phyloP scores from a whole-genome alignment of 2,113 vertebrate genomes.

The Cercopithecus mona region DNA sequence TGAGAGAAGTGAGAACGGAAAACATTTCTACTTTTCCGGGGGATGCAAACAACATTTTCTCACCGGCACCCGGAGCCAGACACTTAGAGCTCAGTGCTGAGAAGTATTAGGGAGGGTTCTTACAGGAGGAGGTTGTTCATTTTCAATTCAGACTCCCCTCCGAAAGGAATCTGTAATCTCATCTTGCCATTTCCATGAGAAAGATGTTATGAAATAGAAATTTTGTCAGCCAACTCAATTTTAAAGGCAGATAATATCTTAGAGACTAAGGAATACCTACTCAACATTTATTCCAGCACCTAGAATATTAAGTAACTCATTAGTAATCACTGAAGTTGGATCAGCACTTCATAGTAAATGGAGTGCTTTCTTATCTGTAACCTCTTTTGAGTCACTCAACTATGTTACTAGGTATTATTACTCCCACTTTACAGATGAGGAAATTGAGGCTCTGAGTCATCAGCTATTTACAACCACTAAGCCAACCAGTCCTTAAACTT shows the following conservation, averaged over 20 bases:
- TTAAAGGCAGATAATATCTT: not conserved
- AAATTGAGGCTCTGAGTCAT: not conserved
- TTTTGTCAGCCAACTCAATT: not conserved
- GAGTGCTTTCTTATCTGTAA: not conserved
- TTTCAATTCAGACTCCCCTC: not conserved
- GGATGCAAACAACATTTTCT: not conserved
- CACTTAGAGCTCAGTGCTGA: not conserved
- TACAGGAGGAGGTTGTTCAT: not conserved
- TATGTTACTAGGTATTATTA: not conserved
- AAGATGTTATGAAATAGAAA: not conserved
- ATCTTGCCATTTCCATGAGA: not conserved
- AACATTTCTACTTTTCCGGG: not conserved
- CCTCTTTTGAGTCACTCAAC: not conserved
- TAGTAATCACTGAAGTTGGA: not conserved
- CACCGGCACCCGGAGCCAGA: not conserved
- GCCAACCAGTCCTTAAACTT: not conserved
- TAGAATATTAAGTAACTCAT: constrained; percentile 6
- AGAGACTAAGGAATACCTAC: not conserved
- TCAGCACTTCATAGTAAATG: not conserved
- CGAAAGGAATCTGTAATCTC: not conserved
- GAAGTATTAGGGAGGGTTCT: not conserved
- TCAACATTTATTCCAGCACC: not conserved
- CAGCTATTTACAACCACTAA: not conserved
- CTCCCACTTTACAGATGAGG: not conserved
- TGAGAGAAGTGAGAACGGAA: not conserved